These are phyloP conservation scores for Penaeus vannamei DNA, from an alignment of 1,140 invertebrate genomes.

Conservation along the genomic window DNA sequence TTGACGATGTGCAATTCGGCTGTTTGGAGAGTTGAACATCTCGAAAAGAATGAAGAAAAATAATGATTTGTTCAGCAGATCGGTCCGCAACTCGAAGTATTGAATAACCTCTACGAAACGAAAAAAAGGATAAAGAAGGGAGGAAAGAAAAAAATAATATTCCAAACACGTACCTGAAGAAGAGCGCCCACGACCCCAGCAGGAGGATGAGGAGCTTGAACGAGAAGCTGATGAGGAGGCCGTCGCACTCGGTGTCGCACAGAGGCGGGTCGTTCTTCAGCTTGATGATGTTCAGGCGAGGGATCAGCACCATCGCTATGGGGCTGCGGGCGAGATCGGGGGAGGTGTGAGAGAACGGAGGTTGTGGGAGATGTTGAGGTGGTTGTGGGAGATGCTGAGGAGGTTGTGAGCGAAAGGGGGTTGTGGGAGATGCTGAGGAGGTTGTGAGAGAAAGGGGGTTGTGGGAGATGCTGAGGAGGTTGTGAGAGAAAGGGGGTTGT, in stretches of 20 bases:
- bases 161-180: slow-evolving; percentile 71
- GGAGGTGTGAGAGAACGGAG: not conserved
- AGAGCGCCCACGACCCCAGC: slow-evolving; percentile 90
- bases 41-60: no score
- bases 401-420: no score
- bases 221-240: slow-evolving; percentile 89
- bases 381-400: no score
- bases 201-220: slow-evolving; percentile 94
- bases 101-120: no score
- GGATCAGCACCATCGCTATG: slow-evolving; percentile 93
- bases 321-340: slow-evolving; percentile 81
- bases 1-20: not conserved
- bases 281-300: slow-evolving; percentile 80
- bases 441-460: no score
- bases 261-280: slow-evolving; percentile 69
- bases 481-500: no score
- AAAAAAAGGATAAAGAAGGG: slow-evolving; percentile 78
- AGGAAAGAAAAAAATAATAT: slow-evolving; percentile 62
- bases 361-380: no score
- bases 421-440: no score
- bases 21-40: not conserved
- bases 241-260: slow-evolving; percentile 90
- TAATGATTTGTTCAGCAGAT: no score
- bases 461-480: no score
- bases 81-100: no score